Conservation (phyloP, 2,113 vertebrate genomes). For the Mormoops blainvillei region DNA sequence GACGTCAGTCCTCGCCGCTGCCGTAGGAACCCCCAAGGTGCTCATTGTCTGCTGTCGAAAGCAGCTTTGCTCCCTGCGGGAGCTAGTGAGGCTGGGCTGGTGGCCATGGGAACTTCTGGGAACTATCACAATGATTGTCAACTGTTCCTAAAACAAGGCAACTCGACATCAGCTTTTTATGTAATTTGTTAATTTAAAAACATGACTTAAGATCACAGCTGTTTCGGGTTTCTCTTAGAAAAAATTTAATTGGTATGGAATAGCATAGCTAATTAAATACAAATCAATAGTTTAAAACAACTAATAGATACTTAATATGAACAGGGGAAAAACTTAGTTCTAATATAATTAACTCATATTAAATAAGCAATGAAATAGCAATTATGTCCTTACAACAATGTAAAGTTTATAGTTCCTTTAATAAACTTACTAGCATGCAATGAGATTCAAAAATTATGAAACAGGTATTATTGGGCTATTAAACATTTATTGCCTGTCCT, state of each 20-base stretch:
- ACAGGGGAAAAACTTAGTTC: slow-evolving; percentile 76
- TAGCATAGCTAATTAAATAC: slow-evolving; percentile 86
- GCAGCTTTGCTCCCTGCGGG: not conserved
- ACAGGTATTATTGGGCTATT: slow-evolving; percentile 81
- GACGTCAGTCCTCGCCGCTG: accelerated
- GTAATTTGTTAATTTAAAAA: slow-evolving; percentile 73
- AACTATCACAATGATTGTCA: not conserved
- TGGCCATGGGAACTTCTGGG: not conserved
- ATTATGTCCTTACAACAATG: slow-evolving; percentile 78
- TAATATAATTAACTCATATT: slow-evolving; percentile 82
- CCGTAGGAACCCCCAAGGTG: not conserved
- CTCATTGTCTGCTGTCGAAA: not conserved
- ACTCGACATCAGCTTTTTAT: slow-evolving; percentile 52
- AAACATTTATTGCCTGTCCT: slow-evolving; percentile 79
- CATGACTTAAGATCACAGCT: slow-evolving; percentile 80
- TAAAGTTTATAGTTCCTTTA: slow-evolving; percentile 83
- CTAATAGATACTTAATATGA: slow-evolving; percentile 87
- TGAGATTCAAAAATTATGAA: slow-evolving; percentile 80
- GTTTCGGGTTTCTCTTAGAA: slow-evolving; percentile 79
- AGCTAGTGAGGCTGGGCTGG: not conserved
- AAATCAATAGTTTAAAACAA: slow-evolving; percentile 85
- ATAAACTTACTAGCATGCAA: slow-evolving; percentile 81
- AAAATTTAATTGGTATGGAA: slow-evolving; percentile 86
- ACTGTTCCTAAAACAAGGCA: not conserved
- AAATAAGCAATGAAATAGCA: slow-evolving; percentile 81